Percentiles rank a stretch among this genome's conserved stretches.
phyloP scores from a whole-genome alignment of 37 sponge, comb jelly and placozoan genomes.

The Mnemiopsis leidyi region DNA sequence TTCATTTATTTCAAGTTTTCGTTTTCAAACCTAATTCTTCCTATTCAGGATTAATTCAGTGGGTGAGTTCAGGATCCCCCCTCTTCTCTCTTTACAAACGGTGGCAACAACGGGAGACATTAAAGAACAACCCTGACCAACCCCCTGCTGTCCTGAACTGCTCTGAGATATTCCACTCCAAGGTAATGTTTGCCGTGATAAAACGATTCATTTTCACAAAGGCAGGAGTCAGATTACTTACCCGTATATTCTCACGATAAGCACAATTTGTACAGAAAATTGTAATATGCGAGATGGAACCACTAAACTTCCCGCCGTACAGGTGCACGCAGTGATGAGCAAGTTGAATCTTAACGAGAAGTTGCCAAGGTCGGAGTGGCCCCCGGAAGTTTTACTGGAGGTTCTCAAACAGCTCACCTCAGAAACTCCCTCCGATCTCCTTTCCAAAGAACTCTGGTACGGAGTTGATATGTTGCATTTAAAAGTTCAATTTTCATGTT shows the following conservation, averaged over 20 bases:
- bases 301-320: too few relatives aligned
- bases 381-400: slow-evolving; percentile 74
- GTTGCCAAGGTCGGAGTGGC: slow-evolving; percentile 86
- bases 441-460: slow-evolving; percentile 72
- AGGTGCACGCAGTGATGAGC: slow-evolving; percentile 53
- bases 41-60: slow-evolving; percentile 83
- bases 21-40: too few relatives aligned
- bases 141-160: slow-evolving; percentile 55
- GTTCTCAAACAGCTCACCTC: slow-evolving; percentile 84
- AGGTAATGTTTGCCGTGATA: too few relatives aligned
- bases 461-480: too few relatives aligned
- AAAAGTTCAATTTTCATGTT: too few relatives aligned
- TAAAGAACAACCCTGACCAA: slow-evolving; percentile 69
- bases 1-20: too few relatives aligned
- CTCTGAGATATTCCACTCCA: slow-evolving; percentile 53
- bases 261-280: too few relatives aligned
- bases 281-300: too few relatives aligned
- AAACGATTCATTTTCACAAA: too few relatives aligned
- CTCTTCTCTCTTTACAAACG: slow-evolving; percentile 96
- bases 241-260: too few relatives aligned
- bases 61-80: slow-evolving; percentile 92
- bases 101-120: slow-evolving; percentile 94
- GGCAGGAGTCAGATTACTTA: too few relatives aligned
- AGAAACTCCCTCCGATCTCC: slow-evolving; percentile 88
- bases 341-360: slow-evolving; percentile 53